Evolutionary conservation across 2,888 invertebrate genomes (phyloP).

Genomic region (Prosopocoilus inquinatus): DNA sequence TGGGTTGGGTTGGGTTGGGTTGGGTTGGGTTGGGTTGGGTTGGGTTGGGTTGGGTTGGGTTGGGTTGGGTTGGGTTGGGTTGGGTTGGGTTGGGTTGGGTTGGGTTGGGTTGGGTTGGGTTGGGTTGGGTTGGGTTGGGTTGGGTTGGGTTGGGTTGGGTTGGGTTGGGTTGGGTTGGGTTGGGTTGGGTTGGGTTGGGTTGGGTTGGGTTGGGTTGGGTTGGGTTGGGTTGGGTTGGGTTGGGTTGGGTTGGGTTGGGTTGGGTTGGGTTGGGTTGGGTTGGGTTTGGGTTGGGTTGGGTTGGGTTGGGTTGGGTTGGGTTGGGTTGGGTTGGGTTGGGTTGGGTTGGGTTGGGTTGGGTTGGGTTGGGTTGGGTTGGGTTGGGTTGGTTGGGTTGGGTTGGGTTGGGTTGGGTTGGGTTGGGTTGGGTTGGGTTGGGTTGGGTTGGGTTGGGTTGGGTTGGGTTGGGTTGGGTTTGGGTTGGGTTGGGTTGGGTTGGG

Average conservation of each 20-base stretch:
- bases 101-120: slow-evolving; percentile 6
- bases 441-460: neutral
- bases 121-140: slow-evolving; percentile 16
- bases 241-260: no score
- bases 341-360: slow-evolving; percentile 11
- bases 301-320: no score
- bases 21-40: slow-evolving; percentile 12
- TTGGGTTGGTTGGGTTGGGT: no score
- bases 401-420: slow-evolving; percentile 13
- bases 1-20: slow-evolving; percentile 14
- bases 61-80: slow-evolving; percentile 7
- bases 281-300: no score
- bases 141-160: slow-evolving; percentile 6
- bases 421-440: slow-evolving; percentile 12
- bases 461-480: no score
- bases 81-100: neutral
- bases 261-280: no score
- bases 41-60: slow-evolving; percentile 13
- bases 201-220: no score
- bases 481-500: slow-evolving; percentile 8
- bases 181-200: no score
- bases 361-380: slow-evolving; percentile 17
- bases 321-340: slow-evolving; percentile 16
- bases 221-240: no score
- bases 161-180: slow-evolving; percentile 13